phyloP scores from a whole-genome alignment of 37 sponge, comb jelly and placozoan species.

The Spongia lamella region DNA sequence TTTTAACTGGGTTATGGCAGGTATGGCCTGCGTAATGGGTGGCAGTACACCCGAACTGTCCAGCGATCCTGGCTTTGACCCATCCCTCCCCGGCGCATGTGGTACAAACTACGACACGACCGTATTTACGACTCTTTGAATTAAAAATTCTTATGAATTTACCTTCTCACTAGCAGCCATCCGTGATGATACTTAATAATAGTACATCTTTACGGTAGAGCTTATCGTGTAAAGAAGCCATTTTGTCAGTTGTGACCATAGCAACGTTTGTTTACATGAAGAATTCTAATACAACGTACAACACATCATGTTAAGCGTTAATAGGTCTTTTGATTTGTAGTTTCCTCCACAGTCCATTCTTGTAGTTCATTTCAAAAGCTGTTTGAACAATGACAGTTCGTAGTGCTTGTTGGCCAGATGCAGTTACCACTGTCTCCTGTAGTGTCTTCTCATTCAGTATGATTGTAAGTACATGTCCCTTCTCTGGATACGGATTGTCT shows the following conservation, averaged over 20 bases:
- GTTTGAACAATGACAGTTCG: constrained; percentile 69
- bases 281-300: not conserved
- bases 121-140: too few relatives aligned
- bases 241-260: too few relatives aligned
- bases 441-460: constrained; percentile 61
- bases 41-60: too few relatives aligned
- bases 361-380: constrained; percentile 93
- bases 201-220: too few relatives aligned
- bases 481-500: constrained; percentile 62
- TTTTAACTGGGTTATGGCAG: not conserved
- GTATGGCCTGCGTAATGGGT: not conserved
- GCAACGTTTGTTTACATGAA: not conserved
- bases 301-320: not conserved
- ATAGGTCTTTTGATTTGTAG: constrained; percentile 79
- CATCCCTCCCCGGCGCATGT: too few relatives aligned
- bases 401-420: constrained; percentile 8
- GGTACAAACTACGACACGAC: too few relatives aligned
- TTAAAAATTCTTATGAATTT: too few relatives aligned
- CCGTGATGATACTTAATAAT: too few relatives aligned
- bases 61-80: too few relatives aligned
- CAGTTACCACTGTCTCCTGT: constrained; percentile 34
- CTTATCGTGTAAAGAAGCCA: too few relatives aligned
- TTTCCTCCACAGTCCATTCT: constrained; percentile 85
- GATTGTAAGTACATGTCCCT: constrained; percentile 54
- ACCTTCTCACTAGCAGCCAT: too few relatives aligned